These are phyloP conservation scores for Lymantria monacha DNA, from an alignment of 2,888 invertebrate species.

Conservation along the genomic window DNA sequence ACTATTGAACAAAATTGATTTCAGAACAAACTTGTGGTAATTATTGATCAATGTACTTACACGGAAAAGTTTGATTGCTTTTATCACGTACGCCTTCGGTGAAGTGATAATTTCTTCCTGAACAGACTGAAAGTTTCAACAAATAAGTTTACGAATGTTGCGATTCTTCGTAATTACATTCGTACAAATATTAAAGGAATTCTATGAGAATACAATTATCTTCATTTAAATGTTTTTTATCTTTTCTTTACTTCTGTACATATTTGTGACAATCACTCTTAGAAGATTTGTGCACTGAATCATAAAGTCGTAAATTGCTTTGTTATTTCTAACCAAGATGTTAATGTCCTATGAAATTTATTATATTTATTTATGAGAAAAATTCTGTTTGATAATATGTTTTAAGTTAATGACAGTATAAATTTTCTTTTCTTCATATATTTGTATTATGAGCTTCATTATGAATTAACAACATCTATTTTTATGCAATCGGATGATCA, in stretches of 20 bases:
- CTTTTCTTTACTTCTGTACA: not conserved
- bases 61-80: constrained; percentile 8
- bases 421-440: too few species aligned
- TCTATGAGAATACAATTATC: not conserved
- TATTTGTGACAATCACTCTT: not conserved
- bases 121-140: not conserved
- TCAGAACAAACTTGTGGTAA: too few species aligned
- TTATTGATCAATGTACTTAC: not conserved
- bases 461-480: too few species aligned
- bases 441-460: too few species aligned
- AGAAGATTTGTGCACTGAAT: not conserved
- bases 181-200: not conserved
- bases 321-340: not conserved
- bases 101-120: not conserved
- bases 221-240: not conserved
- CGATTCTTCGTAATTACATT: not conserved
- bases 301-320: not conserved
- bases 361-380: too few species aligned
- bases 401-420: too few species aligned
- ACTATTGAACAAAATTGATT: too few species aligned
- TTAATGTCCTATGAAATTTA: not conserved
- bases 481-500: too few species aligned
- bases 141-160: not conserved
- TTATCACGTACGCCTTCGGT: not conserved
- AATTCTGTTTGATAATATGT: too few species aligned